phyloP scores from a whole-genome alignment of 2,888 invertebrate species.

The Pecten maximus region DNA sequence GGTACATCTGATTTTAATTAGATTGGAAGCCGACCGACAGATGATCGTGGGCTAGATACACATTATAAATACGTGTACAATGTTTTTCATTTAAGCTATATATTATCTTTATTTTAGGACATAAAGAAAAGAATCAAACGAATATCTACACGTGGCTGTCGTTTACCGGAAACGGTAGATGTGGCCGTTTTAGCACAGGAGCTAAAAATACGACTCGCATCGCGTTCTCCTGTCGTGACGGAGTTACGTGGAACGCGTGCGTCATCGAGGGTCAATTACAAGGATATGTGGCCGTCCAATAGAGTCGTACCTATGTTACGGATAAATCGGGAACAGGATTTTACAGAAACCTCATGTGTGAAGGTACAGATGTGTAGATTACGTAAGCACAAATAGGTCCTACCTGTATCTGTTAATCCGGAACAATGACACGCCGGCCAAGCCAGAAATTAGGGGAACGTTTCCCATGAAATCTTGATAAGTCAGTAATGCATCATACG shows the following conservation, averaged over 20 bases:
- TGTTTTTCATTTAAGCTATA: too few species aligned
- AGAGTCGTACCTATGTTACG: not conserved
- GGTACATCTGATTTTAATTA: too few species aligned
- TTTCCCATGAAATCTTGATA: too few species aligned
- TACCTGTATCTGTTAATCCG: not conserved
- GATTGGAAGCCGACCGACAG: too few species aligned
- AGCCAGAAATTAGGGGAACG: too few species aligned
- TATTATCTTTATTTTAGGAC: not conserved
- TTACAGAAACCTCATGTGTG: not conserved
- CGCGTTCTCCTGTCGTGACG: not conserved
- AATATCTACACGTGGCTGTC: not conserved
- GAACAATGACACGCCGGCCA: not conserved
- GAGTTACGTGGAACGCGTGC: not conserved
- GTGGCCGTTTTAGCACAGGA: not conserved
- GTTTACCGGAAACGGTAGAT: slow-evolving; percentile 5
- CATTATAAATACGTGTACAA: too few species aligned
- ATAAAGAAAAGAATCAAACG: slow-evolving; percentile 26
- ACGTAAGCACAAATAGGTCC: not conserved
- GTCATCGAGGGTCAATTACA: not conserved
- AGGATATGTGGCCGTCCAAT: not conserved
- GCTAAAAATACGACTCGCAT: not conserved
- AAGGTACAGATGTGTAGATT: not conserved
- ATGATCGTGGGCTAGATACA: too few species aligned
- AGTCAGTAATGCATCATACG: too few species aligned
- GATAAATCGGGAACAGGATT: not conserved